Base-by-base conservation (phyloP, 37 sponge, comb jelly and placozoan genomes). In the Haliclona indistincta region DNA sequence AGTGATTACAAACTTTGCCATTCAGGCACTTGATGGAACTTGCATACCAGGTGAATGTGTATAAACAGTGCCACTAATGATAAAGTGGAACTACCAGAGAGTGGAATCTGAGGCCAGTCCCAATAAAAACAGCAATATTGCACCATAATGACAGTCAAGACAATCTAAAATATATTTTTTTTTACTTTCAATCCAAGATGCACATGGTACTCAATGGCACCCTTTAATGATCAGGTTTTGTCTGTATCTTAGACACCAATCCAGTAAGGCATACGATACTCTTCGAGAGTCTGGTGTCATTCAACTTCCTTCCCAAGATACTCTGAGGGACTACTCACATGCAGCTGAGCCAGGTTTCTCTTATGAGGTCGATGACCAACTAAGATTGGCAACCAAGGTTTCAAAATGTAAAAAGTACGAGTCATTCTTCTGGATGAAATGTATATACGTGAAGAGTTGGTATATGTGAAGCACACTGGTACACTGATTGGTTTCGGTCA, bases 181-280 rank as follows among this genome's bases (percentile, higher is more conserved):
- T n/a, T n/a, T n/a, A n/a, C n/a, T n/a, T n/a, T n/a, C n/a, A n/a
- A n/a, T n/a, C n/a, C n/a, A n/a, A n/a, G 54, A 81, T 42, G 52
- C 72, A 32, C 73, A 53, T 28, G 43, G 38, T 30, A 79, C 69
- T 70, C 66, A 62, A 17, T 79, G 71, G 80, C 80, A 79, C 22
- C 78, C 78, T n/a, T 36, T 77, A 22, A 77, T 77, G 78, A 77
- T 77, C 17, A 20, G 56, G n/a, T 77, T 67, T 70, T 79, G 80
- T 68, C 1, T 79, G 22, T 56, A 29, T 69, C 67, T 77, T 36
- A 28, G 78, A 22, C 78, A 77, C 35, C 42, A 61, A 63, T 75
- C 58, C 37, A 49, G 73, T 32, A 63, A 43, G n/a, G 63, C 85
- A 1, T 84, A 77, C 62, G 62, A 84, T 20, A 49, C 72, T 11